Base-by-base conservation (phyloP, 2,113 vertebrate species). In the Tor tambroides region DNA sequence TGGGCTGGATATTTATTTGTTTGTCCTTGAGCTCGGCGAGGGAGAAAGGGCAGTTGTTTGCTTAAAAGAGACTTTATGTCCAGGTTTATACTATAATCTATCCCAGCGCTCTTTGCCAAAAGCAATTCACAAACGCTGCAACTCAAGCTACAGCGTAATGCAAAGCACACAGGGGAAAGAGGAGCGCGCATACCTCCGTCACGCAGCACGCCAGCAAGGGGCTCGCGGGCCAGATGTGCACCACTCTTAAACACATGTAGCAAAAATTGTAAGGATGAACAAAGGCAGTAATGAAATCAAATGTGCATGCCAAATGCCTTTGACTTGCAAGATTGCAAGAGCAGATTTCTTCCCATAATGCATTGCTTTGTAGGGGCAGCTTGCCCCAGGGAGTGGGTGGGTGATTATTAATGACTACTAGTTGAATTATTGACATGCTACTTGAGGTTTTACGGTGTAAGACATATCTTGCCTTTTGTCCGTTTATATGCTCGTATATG, bases 171-270 rank as follows among this genome's bases (percentile, higher is more conserved):
- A 56, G 87, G 87, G 88, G 91, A 90, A 61, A 89, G 49, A 51
- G 46, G 84, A 90, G 87, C 90, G 90, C 93, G 91, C 91, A 93
- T 94, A 93, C 94, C 91, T 86, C 92, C 91, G 19, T 71, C 65
- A 89, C 67, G 85, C 91, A 79, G 86, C 78, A 72, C 72, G 89
- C 83, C 86, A 84, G 89, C 83, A 2, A 0, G 67, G 75, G 82
- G 89, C 75, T 77, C 88, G 88, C 30, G 9, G 49, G 38, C 17
- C 85, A 32, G 61, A 46, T 86, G 65, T 88, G 30, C 81, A 17
- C 59, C n/a, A 30, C 81, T 63, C 38, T 54, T 49, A 35, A 83
- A 83, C 63, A 83, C 43, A n/a, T 71, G 63, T 71, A 71, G 28
- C 81, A 67, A 71, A 83, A 71, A 83, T 71, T 32, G 41, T 83